Evolutionary conservation across 1,140 invertebrate species (phyloP).

Genomic region (Cyclargus thomasi): DNA sequence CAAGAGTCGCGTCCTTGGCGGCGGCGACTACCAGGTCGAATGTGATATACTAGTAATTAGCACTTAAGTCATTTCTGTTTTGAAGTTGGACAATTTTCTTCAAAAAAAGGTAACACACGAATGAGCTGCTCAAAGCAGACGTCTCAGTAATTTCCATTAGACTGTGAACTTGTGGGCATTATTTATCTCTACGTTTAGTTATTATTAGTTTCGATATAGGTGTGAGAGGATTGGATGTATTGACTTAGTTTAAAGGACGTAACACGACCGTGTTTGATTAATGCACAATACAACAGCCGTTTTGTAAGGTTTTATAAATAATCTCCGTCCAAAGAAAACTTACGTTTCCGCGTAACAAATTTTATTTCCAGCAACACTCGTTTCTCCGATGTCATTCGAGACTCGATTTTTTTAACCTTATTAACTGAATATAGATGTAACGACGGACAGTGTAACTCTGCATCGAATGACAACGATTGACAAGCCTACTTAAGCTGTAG

Average conservation of each 20-base stretch:
- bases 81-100: constrained; percentile 26
- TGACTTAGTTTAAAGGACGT: constrained; percentile 1
- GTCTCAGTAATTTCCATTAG: constrained; percentile 28
- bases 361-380: constrained; percentile 11
- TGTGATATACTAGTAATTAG: constrained; percentile 71
- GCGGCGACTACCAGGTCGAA: constrained; percentile 56
- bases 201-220: constrained; percentile 33
- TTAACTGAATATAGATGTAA: not conserved
- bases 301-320: constrained; percentile 18
- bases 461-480: constrained; percentile 29
- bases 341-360: constrained; percentile 7
- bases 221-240: constrained; percentile 28
- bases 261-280: constrained; percentile 9
- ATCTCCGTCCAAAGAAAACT: constrained; percentile 19
- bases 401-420: not conserved
- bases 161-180: constrained; percentile 60
- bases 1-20: constrained; percentile 56
- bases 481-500: constrained; percentile 23
- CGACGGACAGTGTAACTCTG: not conserved
- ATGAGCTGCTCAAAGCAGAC: constrained; percentile 10
- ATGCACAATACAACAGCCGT: constrained; percentile 14
- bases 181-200: constrained; percentile 42
- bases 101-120: constrained; percentile 12
- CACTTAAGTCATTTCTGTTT: constrained; percentile 51
- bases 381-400: constrained; percentile 15